Base-by-base conservation (phyloP, 2,888 invertebrate genomes). In the Meteorus colon region DNA sequence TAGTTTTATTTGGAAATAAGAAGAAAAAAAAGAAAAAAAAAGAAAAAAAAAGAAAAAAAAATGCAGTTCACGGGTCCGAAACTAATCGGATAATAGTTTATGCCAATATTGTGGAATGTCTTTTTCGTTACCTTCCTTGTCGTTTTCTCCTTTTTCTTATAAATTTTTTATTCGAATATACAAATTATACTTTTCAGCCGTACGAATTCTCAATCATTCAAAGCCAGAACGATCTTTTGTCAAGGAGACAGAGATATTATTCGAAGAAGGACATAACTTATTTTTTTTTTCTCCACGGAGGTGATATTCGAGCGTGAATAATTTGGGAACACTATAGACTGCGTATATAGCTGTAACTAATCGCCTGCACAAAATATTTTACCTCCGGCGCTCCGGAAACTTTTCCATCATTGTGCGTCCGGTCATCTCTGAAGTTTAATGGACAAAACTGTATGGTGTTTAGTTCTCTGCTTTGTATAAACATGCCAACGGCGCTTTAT, bases 51-150 rank as follows among this genome's bases (percentile, higher is more conserved):
- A 29, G 37, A 60, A 34, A 8, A 59, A 37, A 34, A 71, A n/a
- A 34, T 24, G n/a, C 48, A 34, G 19, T 37, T n/a, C n/a, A 48
- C n/a, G 55, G 55, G 55, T 55, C 19, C 55, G 55, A n/a, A 55
- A 55, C 55, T 55, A 55, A 55, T 55, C 55, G 55, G 10, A 55
- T 55, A 19, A 4, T 55, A 19, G 19, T 55, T 55, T 19, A 55
- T 19, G 55, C 55, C 55, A 55, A 55, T 55, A 55, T 19, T 55
- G 24, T 55, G 5, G 10, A 8, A 55, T 55, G 19, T 81, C 77
- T 77, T 77, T 72, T 73, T 59, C 80, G 77, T 77, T 81, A 78
- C 37, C 78, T 79, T 78, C 65, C 71, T 55, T 55, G 78, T 77
- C 69, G 73, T 78, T 72, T 77, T 73, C 76, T 77, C 77, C 77